A percentile compares a stretch with the other conserved stretches of the same genome.
Evolutionary conservation across 2,113 vertebrate genomes (phyloP).

Genomic region (Lasiurus borealis): DNA sequence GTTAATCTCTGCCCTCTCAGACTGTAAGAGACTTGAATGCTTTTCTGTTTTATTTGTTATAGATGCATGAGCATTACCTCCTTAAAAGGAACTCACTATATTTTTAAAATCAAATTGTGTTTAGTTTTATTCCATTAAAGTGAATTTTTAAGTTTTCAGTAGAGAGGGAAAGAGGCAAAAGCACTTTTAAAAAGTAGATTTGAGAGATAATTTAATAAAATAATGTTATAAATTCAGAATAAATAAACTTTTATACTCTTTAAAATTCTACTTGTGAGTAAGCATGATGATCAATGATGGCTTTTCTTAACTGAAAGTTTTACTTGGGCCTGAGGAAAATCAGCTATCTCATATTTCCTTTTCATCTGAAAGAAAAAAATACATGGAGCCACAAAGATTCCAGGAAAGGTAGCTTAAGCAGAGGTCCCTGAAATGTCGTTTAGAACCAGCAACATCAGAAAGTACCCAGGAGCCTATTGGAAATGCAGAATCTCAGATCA

Average conservation of each 20-base stretch:
- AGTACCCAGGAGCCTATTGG: not conserved
- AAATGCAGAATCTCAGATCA: not conserved
- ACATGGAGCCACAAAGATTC: not conserved
- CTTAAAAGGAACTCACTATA: constrained; percentile 3
- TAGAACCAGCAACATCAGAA: not conserved
- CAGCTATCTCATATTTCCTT: constrained; percentile 18
- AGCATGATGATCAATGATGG: not conserved
- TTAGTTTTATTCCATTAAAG: constrained; percentile 60
- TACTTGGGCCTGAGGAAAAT: not conserved
- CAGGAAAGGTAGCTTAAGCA: not conserved
- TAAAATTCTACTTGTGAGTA: not conserved
- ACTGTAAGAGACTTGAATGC: constrained; percentile 22
- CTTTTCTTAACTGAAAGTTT: not conserved
- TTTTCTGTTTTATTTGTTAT: constrained; percentile 34
- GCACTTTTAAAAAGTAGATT: not conserved
- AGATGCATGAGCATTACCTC: not conserved
- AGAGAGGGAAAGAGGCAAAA: not conserved
- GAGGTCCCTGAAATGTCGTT: not conserved
- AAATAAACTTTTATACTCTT: constrained; percentile 23
- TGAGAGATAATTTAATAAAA: constrained; percentile 8
- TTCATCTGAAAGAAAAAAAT: not conserved
- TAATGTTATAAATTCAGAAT: not conserved
- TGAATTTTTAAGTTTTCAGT: constrained; percentile 26
- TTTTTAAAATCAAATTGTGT: constrained; percentile 21
- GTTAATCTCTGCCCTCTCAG: not conserved